Conservation (phyloP, 2,113 vertebrate genomes). For the Hydrolagus affinis region DNA sequence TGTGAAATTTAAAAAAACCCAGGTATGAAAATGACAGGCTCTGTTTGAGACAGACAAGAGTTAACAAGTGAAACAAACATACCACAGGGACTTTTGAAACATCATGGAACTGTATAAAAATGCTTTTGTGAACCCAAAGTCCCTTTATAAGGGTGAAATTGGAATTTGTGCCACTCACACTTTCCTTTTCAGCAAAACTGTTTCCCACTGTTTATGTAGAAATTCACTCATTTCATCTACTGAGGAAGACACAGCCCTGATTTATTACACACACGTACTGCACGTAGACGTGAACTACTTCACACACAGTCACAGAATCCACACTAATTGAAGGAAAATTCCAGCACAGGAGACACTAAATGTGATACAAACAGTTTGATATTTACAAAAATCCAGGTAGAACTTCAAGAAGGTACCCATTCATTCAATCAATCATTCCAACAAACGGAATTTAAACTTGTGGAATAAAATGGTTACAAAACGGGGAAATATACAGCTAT, state of each 20-base stretch:
- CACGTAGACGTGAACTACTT: neutral
- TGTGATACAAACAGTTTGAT: no score
- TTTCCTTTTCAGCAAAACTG: neutral
- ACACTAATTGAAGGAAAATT: neutral
- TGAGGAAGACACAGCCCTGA: neutral
- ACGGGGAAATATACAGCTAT: neutral
- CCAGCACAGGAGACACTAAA: neutral
- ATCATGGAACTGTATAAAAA: neutral
- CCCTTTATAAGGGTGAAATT: neutral
- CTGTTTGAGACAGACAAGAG: neutral
- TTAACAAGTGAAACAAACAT: neutral
- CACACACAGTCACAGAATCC: neutral
- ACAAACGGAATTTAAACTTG: neutral
- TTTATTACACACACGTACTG: neutral
- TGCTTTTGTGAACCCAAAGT: neutral
- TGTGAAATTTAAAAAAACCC: neutral
- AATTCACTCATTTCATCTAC: neutral
- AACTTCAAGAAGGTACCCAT: neutral
- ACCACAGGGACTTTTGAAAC: neutral
- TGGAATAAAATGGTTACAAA: neutral
- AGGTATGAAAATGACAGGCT: neutral
- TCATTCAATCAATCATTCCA: neutral
- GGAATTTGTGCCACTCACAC: neutral
- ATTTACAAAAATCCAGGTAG: neutral
- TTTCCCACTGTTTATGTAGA: neutral